A percentile compares a stretch with the other conserved stretches of the same genome.
Evolutionary conservation across 1,140 invertebrate species (phyloP).

Genomic region (Oedothorax gibbosus): DNA sequence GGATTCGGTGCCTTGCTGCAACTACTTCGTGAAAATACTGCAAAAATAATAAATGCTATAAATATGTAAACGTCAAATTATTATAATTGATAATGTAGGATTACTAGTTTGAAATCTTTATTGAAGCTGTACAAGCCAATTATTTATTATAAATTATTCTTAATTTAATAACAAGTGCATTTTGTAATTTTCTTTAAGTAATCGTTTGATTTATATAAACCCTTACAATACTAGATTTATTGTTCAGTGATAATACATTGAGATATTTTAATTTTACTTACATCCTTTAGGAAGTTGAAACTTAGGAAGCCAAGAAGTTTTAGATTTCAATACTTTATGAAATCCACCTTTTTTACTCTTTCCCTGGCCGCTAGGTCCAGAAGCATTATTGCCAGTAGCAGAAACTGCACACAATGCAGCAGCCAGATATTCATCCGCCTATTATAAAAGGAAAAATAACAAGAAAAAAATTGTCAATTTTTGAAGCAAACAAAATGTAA

Average conservation of each 20-base stretch:
- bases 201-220: too few relatives aligned
- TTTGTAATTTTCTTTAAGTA: too few relatives aligned
- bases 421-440: constrained; percentile 27
- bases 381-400: constrained; percentile 1
- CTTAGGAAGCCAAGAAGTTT: constrained; percentile 47
- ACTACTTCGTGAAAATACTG: constrained; percentile 37
- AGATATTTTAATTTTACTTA: background rate
- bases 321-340: constrained; percentile 45
- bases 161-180: too few relatives aligned
- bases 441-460: background rate
- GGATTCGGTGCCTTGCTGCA: constrained; percentile 8
- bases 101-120: too few relatives aligned
- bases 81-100: too few relatives aligned
- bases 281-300: constrained; percentile 48
- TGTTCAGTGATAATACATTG: too few relatives aligned
- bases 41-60: background rate
- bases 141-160: too few relatives aligned
- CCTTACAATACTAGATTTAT: too few relatives aligned
- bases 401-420: constrained; percentile 35
- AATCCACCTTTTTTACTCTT: constrained; percentile 31
- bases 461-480: too few relatives aligned
- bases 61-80: background rate
- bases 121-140: too few relatives aligned
- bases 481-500: too few relatives aligned
- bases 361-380: background rate